Evolutionary conservation across 2,113 vertebrate species (phyloP).

Genomic region (Petaurus breviceps): DNA sequence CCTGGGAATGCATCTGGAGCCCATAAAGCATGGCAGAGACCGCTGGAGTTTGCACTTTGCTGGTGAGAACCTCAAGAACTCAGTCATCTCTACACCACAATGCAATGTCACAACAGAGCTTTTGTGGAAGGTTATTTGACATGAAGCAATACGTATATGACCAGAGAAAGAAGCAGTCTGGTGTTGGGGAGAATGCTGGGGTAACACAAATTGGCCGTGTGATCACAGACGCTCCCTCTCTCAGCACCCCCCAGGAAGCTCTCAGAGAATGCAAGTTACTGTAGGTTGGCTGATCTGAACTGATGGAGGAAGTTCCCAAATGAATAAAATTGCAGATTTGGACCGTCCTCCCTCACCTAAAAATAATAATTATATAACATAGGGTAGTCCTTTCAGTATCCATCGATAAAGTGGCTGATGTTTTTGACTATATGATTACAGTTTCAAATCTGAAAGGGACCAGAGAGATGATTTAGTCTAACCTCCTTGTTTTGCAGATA

Average conservation of each 20-base stretch:
- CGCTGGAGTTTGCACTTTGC: not conserved
- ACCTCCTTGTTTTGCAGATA: not conserved
- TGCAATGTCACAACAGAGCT: not conserved
- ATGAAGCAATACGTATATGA: not conserved
- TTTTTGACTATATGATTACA: too few species aligned
- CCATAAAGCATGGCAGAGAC: not conserved
- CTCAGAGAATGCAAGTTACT: not conserved
- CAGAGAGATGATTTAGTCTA: not conserved
- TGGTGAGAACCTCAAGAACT: not conserved
- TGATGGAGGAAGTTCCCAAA: not conserved
- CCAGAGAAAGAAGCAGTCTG: not conserved
- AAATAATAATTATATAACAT: not conserved
- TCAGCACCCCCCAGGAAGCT: not conserved
- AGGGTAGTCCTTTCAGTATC: too few species aligned
- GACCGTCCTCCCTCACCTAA: not conserved
- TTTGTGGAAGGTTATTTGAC: not conserved
- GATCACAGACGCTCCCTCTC: not conserved
- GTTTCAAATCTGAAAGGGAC: too few species aligned
- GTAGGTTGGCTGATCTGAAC: not conserved
- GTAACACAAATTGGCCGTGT: not conserved
- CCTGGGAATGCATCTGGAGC: not conserved
- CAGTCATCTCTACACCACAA: not conserved
- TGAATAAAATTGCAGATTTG: not conserved
- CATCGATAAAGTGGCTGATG: too few species aligned
- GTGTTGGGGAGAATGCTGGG: not conserved